Evolutionary conservation across 2,113 vertebrate species (phyloP).

Genomic region (Oreochromis spilurus): DNA sequence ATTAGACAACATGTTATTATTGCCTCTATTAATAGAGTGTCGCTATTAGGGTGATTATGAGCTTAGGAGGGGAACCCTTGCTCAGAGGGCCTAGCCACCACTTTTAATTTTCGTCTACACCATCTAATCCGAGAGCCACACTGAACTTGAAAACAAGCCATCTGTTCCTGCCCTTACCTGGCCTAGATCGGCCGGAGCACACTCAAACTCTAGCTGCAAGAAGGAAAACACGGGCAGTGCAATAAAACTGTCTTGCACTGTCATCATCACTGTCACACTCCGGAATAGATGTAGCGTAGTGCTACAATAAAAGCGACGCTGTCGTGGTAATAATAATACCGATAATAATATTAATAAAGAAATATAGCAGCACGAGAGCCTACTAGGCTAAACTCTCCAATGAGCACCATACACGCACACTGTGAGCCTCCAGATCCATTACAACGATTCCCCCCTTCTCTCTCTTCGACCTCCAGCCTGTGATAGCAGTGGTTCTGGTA

Average conservation of each 20-base stretch:
- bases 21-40: slow-evolving; percentile 21
- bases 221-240: background rate
- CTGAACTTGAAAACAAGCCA: slow-evolving; percentile 56
- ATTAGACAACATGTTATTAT: slow-evolving; percentile 13
- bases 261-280: slow-evolving; percentile 31
- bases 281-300: background rate
- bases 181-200: slow-evolving; percentile 41
- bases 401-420: background rate
- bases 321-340: background rate
- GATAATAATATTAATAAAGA: background rate
- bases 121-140: slow-evolving; percentile 49
- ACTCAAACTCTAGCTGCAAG: background rate
- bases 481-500: background rate
- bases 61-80: slow-evolving; percentile 32
- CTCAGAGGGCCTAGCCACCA: slow-evolving; percentile 40
- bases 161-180: slow-evolving; percentile 53
- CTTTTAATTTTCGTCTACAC: slow-evolving; percentile 63
- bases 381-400: background rate
- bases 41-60: slow-evolving; percentile 32
- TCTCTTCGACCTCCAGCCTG: background rate
- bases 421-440: background rate
- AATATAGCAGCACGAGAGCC: background rate
- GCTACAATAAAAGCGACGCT: background rate
- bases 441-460: background rate
- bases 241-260: slow-evolving; percentile 29